A percentile compares a stretch with the other conserved stretches of the same genome.
Evolutionary conservation across 2,797 vertebrate genomes (phyloP).

Genomic region (Columba guinea): DNA sequence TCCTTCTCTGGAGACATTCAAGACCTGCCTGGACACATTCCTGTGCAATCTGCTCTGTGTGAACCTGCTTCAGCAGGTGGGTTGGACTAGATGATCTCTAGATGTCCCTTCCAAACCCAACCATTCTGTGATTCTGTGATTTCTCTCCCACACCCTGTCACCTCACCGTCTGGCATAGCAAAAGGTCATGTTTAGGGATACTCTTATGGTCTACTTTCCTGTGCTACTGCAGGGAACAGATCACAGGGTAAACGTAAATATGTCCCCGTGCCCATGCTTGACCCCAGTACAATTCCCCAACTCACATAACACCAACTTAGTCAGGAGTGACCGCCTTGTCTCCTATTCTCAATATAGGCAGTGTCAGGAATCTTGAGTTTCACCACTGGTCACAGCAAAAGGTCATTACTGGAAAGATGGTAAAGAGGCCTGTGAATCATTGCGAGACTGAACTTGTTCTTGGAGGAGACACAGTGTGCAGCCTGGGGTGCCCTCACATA

Average conservation of each 20-base stretch:
- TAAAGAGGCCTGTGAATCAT: not conserved
- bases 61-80: no score
- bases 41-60: no score
- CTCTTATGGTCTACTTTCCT: no score
- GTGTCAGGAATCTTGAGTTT: not conserved
- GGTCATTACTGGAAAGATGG: not conserved
- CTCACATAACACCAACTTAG: not conserved
- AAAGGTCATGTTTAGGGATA: not conserved
- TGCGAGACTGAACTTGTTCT: not conserved
- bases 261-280: rapidly evolving
- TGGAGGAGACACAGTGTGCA: no score
- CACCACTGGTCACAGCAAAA: not conserved
- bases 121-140: not conserved
- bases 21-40: no score
- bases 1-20: no score
- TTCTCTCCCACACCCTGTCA: not conserved
- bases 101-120: no score
- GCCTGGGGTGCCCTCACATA: not conserved
- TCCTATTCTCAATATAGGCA: not conserved
- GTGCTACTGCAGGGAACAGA: not conserved
- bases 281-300: not conserved
- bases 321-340: not conserved
- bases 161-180: not conserved
- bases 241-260: not conserved
- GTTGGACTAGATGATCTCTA: no score